A percentile compares a stretch with the other conserved stretches of the same genome.
Conservation (phyloP, 2,888 invertebrate genomes). For the Drosophila longiperda region DNA sequence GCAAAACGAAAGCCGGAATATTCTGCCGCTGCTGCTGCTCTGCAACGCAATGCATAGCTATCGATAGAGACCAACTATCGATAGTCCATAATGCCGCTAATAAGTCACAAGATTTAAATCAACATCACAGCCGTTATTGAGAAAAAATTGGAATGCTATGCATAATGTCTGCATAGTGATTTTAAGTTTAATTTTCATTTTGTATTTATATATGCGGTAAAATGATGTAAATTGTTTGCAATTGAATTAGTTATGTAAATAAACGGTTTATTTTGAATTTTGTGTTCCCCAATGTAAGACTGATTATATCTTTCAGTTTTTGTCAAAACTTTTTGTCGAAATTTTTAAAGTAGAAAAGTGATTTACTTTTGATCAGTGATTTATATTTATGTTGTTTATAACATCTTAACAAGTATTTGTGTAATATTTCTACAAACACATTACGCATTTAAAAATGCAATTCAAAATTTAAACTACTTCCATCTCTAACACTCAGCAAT, state of each 20-base stretch:
- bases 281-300: too few relatives aligned
- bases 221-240: background rate
- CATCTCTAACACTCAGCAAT: slow-evolving; percentile 17
- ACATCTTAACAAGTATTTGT: background rate
- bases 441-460: background rate
- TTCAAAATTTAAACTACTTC: background rate
- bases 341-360: background rate
- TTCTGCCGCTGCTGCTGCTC: background rate
- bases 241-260: too few relatives aligned
- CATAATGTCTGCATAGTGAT: background rate
- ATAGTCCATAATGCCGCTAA: background rate
- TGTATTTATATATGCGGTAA: background rate
- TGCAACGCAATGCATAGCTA: background rate
- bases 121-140: background rate
- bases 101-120: background rate
- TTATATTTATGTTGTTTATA: background rate
- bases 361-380: background rate
- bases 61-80: slow-evolving; percentile 1
- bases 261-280: too few relatives aligned
- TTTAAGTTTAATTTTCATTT: background rate
- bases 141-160: background rate
- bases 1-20: slow-evolving; percentile 19
- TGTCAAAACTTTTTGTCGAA: background rate
- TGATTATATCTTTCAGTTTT: background rate
- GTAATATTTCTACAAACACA: background rate